Conservation (phyloP, 2,113 vertebrate species). For the Trichomycterus rosablanca region DNA sequence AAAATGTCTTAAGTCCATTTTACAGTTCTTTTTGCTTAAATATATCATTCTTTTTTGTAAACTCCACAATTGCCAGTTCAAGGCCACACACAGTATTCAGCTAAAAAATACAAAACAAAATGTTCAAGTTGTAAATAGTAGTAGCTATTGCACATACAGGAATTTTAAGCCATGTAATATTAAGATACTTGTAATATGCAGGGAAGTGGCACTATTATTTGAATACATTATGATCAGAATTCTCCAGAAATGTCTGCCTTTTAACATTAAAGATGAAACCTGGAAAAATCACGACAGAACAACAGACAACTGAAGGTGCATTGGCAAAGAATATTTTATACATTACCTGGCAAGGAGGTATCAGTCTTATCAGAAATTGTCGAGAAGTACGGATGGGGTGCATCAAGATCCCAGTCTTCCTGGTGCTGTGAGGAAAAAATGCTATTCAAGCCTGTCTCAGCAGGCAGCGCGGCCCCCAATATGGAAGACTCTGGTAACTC, state of each 20-base stretch:
- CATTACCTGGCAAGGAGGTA: conserved; percentile 74
- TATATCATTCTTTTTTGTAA: conserved; percentile 34
- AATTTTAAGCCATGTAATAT: conserved; percentile 59
- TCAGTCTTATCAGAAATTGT: conserved; percentile 69
- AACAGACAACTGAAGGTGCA: conserved; percentile 25
- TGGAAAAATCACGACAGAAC: conserved; percentile 46
- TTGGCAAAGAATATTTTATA: conserved; percentile 58
- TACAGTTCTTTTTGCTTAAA: conserved; percentile 41
- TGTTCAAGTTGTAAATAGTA: conserved; percentile 1
- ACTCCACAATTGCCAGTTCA: conserved; percentile 49
- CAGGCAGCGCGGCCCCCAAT: conserved; percentile 6
- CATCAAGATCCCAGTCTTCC: conserved; percentile 49
- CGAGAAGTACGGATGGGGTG: conserved; percentile 62
- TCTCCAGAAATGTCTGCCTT: conserved; percentile 24
- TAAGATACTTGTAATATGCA: conserved; percentile 41
- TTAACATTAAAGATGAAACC: conserved; percentile 49
- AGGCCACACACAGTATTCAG: conserved; percentile 39
- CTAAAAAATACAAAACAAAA: conserved; percentile 42
- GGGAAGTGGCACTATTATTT: conserved; percentile 39
- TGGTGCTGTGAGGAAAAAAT: conserved; percentile 38
- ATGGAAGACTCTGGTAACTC: conserved; percentile 33
- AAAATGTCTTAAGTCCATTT: conserved; percentile 47
- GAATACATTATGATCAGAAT: conserved; percentile 18
- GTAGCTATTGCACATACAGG: conserved; percentile 71
- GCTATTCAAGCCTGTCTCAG: conserved; percentile 15